Conservation (phyloP, 2,888 invertebrate genomes). For the Lampropteryx suffumata region DNA sequence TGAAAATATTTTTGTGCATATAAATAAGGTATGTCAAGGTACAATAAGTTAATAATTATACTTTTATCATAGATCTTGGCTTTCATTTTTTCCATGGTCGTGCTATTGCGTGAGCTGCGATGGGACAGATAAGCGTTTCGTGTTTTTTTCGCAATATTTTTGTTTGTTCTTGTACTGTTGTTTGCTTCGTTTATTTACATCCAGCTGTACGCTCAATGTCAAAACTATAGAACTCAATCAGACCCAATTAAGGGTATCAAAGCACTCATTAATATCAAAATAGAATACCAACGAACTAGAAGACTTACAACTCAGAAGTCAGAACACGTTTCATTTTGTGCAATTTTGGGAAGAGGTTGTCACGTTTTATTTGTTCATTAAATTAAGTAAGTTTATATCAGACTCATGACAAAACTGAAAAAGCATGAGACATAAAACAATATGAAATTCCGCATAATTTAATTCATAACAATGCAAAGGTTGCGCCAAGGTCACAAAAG, state of each 20-base stretch:
- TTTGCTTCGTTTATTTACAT: slow-evolving; percentile 54
- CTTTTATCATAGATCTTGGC: slow-evolving; percentile 60
- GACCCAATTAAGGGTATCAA: slow-evolving; percentile 34
- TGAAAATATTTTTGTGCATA: slow-evolving; percentile 7
- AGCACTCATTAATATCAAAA: slow-evolving; percentile 30
- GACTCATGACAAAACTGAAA: no score
- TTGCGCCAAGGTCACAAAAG: slow-evolving; percentile 50
- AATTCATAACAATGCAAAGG: slow-evolving; percentile 40
- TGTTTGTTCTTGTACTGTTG: slow-evolving; percentile 40
- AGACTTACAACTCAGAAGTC: background rate
- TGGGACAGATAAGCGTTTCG: slow-evolving; percentile 57
- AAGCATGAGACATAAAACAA: slow-evolving; percentile 4
- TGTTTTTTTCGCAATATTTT: slow-evolving; percentile 44
- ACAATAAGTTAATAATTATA: slow-evolving; percentile 40
- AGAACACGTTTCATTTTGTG: background rate
- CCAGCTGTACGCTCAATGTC: slow-evolving; percentile 39
- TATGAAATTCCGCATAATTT: slow-evolving; percentile 24
- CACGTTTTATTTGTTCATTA: no score
- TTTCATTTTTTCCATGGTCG: slow-evolving; percentile 58
- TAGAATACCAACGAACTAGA: slow-evolving; percentile 5
- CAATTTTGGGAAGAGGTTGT: no score
- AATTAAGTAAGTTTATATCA: no score
- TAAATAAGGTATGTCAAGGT: slow-evolving; percentile 15
- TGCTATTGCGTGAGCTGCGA: slow-evolving; percentile 57
- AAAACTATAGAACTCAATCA: slow-evolving; percentile 35